Percentiles rank a stretch among this genome's conserved stretches.
These are phyloP conservation scores for Acanthaster planci DNA, from an alignment of 35 echinoderm and acorn worm genomes.

Conservation along the genomic window DNA sequence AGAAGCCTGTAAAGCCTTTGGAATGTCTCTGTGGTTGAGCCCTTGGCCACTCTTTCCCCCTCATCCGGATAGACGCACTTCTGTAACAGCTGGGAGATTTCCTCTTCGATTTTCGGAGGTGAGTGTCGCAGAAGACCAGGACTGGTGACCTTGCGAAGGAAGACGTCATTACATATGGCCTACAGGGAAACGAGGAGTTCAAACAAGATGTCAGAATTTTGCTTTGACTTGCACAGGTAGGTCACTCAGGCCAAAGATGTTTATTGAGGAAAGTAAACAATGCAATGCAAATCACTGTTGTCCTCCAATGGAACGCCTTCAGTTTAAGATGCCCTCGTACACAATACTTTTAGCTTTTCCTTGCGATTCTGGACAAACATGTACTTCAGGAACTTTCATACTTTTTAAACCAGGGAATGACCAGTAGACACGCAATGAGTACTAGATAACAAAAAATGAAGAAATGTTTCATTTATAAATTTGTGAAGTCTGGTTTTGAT, in stretches of 20 bases:
- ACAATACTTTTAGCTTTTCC: too few relatives aligned
- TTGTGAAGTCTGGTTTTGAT: too few relatives aligned
- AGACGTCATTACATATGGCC: constrained; percentile 52
- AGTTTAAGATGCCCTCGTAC: too few relatives aligned
- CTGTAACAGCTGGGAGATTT: constrained; percentile 15
- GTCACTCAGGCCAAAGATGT: not conserved
- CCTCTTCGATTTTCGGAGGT: constrained; percentile 26
- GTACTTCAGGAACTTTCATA: too few relatives aligned
- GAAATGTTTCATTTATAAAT: too few relatives aligned
- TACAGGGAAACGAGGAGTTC: constrained; percentile 14
- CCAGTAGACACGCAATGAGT: too few relatives aligned
- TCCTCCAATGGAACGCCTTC: not conserved
- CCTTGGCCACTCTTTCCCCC: not conserved
- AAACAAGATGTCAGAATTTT: not conserved
- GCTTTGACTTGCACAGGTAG: not conserved
- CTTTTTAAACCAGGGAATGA: too few relatives aligned
- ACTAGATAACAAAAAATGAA: too few relatives aligned
- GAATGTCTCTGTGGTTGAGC: constrained; percentile 15
- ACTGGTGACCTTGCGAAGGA: constrained; percentile 2
- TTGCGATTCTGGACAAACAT: too few relatives aligned
- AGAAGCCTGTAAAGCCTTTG: constrained; percentile 21
- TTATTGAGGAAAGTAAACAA: not conserved
- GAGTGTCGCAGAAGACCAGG: constrained; percentile 50
- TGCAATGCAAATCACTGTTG: not conserved
- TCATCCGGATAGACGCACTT: constrained; percentile 29